phyloP scores from a whole-genome alignment of 2,113 vertebrate genomes.

The Fregetta grallaria region DNA sequence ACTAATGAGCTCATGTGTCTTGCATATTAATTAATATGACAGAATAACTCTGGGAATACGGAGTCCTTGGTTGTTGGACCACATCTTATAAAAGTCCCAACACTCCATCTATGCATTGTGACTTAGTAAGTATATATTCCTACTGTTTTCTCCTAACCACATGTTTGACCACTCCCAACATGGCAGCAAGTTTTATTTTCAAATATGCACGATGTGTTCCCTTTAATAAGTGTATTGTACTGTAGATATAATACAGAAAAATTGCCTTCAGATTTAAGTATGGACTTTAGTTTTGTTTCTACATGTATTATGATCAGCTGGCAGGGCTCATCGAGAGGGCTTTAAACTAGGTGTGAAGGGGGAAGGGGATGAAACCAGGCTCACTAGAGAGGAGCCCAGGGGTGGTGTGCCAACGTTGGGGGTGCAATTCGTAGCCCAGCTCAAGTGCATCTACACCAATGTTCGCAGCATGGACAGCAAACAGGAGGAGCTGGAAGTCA shows the following conservation, averaged over 20 bases:
- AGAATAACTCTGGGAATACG: not conserved
- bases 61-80: not conserved
- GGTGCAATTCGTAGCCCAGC: no score
- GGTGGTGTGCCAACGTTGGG: no score
- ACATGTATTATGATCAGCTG: not conserved
- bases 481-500: no score
- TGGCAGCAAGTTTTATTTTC: not conserved
- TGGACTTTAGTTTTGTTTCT: not conserved
- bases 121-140: not conserved
- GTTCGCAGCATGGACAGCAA: no score
- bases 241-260: not conserved
- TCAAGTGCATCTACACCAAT: no score
- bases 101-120: not conserved
- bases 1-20: slow-evolving; percentile 27
- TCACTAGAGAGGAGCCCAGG: no score
- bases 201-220: not conserved
- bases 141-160: not conserved
- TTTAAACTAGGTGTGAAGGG: no score
- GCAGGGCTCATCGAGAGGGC: no score
- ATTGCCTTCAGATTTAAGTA: not conserved
- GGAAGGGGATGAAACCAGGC: no score
- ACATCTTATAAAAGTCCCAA: not conserved
- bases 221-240: not conserved
- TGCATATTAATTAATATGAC: slow-evolving; percentile 20
- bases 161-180: not conserved